Percentiles rank a stretch among this genome's conserved stretches.
Evolutionary conservation across 2,113 vertebrate species (phyloP).

Genomic region (Bagarius yarrelli): DNA sequence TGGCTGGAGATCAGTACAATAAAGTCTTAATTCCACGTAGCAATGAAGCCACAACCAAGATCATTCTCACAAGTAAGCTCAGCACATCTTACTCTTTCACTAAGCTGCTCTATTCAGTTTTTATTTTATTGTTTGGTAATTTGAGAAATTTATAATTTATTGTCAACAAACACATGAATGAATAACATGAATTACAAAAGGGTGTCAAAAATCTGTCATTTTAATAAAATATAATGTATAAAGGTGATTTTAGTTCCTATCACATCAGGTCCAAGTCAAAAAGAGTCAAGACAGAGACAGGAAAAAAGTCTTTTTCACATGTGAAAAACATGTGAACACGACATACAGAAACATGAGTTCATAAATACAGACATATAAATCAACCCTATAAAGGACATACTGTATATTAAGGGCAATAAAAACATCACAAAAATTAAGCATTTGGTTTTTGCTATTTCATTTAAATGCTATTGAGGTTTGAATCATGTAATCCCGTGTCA

Average conservation of each 20-base stretch:
- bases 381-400: too few species aligned
- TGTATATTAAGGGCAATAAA: too few species aligned
- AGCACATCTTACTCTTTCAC: background rate
- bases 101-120: background rate
- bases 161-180: background rate
- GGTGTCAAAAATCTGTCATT: background rate
- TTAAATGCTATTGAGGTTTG: too few species aligned
- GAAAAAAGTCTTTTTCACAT: too few species aligned
- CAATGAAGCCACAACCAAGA: slow-evolving; percentile 78
- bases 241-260: background rate
- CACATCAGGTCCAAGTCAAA: too few species aligned
- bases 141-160: background rate
- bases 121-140: background rate
- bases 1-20: slow-evolving; percentile 92
- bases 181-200: background rate
- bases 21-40: slow-evolving; percentile 80
- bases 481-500: too few species aligned
- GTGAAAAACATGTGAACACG: too few species aligned
- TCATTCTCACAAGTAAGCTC: slow-evolving; percentile 79
- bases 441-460: too few species aligned
- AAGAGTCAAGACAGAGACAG: too few species aligned
- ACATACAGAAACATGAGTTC: too few species aligned
- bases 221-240: background rate
- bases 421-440: too few species aligned
- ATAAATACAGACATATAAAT: too few species aligned